phyloP scores from a whole-genome alignment of 2,797 vertebrate genomes.

The Gallirallus australis region DNA sequence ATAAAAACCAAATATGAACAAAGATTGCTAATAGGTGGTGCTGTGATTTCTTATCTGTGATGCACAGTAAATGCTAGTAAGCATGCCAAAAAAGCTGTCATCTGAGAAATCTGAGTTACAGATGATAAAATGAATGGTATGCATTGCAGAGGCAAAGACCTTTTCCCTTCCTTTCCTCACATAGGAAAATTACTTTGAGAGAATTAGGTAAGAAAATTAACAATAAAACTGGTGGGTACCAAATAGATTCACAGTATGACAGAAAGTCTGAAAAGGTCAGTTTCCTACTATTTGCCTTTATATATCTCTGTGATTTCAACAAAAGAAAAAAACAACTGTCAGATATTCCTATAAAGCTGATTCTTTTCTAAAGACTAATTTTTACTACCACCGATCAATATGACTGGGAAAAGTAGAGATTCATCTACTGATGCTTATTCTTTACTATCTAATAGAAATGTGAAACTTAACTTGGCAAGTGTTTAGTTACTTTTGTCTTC shows the following conservation, averaged over 20 bases:
- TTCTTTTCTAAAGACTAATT: constrained; percentile 46
- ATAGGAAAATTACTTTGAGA: constrained; percentile 26
- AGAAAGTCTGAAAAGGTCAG: constrained; percentile 67
- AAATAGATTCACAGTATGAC: constrained; percentile 47
- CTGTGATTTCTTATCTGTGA: neutral
- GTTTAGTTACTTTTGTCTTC: neutral
- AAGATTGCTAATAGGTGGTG: neutral
- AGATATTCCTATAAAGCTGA: constrained; percentile 45
- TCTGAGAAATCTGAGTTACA: neutral
- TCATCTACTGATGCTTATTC: neutral
- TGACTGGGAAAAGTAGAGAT: constrained; percentile 21
- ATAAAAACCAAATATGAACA: neutral
- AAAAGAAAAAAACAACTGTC: constrained; percentile 49
- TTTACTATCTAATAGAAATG: neutral
- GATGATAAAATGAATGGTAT: neutral
- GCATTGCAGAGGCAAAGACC: neutral
- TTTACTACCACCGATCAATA: constrained; percentile 55
- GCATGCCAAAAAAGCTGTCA: neutral
- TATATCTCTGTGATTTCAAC: constrained; percentile 15
- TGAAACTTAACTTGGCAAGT: neutral
- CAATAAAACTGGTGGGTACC: constrained; percentile 33
- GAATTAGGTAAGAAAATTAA: constrained; percentile 46
- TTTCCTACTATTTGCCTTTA: constrained; percentile 52
- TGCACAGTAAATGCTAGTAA: neutral
- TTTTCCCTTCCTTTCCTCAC: neutral